These are phyloP conservation scores for Ormia ochracea DNA, from an alignment of 2,888 invertebrate species.

Conservation along the genomic window DNA sequence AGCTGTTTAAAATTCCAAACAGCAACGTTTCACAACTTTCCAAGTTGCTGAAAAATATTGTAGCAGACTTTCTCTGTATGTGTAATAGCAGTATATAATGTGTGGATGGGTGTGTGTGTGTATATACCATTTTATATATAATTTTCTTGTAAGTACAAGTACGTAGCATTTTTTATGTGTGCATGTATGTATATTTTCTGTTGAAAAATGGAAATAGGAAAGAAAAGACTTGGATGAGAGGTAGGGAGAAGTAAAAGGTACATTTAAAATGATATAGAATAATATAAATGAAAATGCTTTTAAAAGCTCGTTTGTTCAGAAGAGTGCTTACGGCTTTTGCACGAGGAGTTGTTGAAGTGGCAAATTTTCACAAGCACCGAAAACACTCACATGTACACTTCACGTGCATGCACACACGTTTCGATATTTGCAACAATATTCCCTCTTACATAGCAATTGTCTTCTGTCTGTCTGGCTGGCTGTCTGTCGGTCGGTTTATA, in stretches of 20 bases:
- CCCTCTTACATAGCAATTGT: background rate
- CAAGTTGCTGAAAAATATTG: conserved; percentile 67
- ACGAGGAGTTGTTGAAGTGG: conserved; percentile 76
- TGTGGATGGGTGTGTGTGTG: background rate
- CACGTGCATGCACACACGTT: background rate
- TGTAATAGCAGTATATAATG: background rate
- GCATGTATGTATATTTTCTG: conserved; percentile 54
- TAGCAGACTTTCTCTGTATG: conserved; percentile 48
- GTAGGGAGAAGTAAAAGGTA: conserved; percentile 9
- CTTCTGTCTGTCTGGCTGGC: background rate
- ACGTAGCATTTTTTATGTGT: conserved; percentile 37
- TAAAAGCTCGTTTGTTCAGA: conserved; percentile 76
- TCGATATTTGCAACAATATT: background rate
- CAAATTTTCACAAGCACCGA: conserved; percentile 76
- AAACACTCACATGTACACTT: conserved; percentile 63
- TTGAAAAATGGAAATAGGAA: conserved; percentile 55
- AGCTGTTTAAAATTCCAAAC: conserved; percentile 74
- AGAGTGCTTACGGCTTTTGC: conserved; percentile 75
- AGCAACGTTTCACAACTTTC: conserved; percentile 76
- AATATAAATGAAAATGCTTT: conserved; percentile 76
- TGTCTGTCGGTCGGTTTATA: background rate
- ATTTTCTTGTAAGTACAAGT: conserved; percentile 24
- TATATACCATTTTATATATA: conserved; percentile 2
- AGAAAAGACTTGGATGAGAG: conserved; percentile 16
- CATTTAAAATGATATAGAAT: conserved; percentile 68